These are phyloP conservation scores for Polietes domitor DNA, from an alignment of 2,888 invertebrate genomes.

Conservation along the genomic window DNA sequence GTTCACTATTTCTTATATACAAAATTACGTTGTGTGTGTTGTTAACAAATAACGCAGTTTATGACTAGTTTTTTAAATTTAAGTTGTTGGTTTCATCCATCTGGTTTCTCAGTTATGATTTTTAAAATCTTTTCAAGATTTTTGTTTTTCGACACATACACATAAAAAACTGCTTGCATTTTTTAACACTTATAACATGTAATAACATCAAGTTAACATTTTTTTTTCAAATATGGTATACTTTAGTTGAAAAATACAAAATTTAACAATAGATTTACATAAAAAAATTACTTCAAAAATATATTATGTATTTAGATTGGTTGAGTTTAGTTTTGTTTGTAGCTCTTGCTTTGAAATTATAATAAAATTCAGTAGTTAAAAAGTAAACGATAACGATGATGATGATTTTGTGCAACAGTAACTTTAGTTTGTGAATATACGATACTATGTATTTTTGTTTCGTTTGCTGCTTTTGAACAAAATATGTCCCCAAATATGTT, in stretches of 20 bases:
- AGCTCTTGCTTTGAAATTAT: slow-evolving; percentile 45
- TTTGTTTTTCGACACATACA: slow-evolving; percentile 42
- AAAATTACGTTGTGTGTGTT: slow-evolving; percentile 6
- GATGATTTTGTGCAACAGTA: too few relatives aligned
- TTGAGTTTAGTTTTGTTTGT: background rate
- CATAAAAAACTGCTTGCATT: slow-evolving; percentile 56
- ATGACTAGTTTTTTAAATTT: slow-evolving; percentile 59
- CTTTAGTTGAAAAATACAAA: slow-evolving; percentile 19
- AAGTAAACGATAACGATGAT: slow-evolving; percentile 21
- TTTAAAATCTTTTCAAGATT: slow-evolving; percentile 53
- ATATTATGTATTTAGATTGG: slow-evolving; percentile 4
- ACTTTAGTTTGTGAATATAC: too few relatives aligned
- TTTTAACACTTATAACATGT: slow-evolving; percentile 59
- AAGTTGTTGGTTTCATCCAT: too few relatives aligned
- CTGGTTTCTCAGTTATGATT: slow-evolving; percentile 22
- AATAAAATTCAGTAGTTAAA: slow-evolving; percentile 54
- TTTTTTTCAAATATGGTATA: slow-evolving; percentile 7
- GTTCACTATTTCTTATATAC: background rate
- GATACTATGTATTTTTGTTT: too few relatives aligned
- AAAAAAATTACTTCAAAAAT: slow-evolving; percentile 7
- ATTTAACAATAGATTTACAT: slow-evolving; percentile 32
- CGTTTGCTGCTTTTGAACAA: too few relatives aligned
- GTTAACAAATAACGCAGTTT: slow-evolving; percentile 54
- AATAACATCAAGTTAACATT: slow-evolving; percentile 53
- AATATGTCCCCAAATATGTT: too few relatives aligned